Percentiles rank a stretch among this genome's conserved stretches.
Evolutionary conservation across 2,113 vertebrate species (phyloP).

Genomic region (Actenoides lindsayi): DNA sequence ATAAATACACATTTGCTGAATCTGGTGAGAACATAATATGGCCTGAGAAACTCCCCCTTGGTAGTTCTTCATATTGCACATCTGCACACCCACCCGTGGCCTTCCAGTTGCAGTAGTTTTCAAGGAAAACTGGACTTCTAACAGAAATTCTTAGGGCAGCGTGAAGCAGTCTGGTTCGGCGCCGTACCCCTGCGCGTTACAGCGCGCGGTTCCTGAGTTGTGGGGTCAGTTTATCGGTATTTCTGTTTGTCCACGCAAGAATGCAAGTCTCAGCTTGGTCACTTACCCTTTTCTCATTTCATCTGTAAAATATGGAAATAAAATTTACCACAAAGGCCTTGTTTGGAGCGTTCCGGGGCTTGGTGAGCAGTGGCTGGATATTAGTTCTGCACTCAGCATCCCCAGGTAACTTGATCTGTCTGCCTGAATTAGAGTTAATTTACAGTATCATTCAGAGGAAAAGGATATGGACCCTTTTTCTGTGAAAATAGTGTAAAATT

Average conservation of each 20-base stretch:
- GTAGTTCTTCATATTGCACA: neutral
- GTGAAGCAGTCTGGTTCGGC: neutral
- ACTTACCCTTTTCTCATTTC: neutral
- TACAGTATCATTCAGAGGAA: neutral
- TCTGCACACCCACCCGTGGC: neutral
- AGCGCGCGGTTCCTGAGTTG: neutral
- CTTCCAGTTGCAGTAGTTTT: constrained; percentile 25
- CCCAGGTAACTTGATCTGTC: neutral
- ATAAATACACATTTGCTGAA: neutral
- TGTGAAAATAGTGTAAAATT: constrained; percentile 48
- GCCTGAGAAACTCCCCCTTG: neutral
- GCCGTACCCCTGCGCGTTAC: accelerated
- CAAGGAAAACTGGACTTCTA: neutral
- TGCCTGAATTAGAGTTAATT: constrained; percentile 18
- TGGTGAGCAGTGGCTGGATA: neutral
- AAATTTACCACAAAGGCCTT: neutral
- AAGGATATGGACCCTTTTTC: constrained; percentile 7
- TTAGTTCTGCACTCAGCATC: neutral
- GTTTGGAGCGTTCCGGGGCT: neutral
- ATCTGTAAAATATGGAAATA: neutral
- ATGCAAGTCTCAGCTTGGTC: neutral
- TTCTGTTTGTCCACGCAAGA: neutral
- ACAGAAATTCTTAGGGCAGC: neutral
- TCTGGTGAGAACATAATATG: neutral
- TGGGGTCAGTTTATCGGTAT: neutral